These are phyloP conservation scores for Nothocercus nigrocapillus DNA, from an alignment of 2,113 vertebrate species.

Conservation along the genomic window DNA sequence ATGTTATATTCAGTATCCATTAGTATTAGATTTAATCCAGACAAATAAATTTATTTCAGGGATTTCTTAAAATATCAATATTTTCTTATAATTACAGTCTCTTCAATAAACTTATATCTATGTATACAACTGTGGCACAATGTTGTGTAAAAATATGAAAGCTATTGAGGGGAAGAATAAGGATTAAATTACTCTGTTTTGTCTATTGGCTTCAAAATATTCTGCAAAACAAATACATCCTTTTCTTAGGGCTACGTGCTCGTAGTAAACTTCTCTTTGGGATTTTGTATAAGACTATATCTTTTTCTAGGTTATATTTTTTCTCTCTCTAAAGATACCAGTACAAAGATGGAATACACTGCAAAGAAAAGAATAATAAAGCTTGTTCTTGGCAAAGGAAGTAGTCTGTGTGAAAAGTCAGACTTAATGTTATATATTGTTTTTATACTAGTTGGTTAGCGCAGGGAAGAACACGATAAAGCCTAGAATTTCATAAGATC, in stretches of 20 bases:
- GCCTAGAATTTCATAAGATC: slow-evolving; percentile 48
- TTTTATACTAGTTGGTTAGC: slow-evolving; percentile 62
- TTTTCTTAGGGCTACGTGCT: slow-evolving; percentile 68
- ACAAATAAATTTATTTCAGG: slow-evolving; percentile 77
- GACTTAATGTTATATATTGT: slow-evolving; percentile 31
- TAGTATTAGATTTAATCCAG: slow-evolving; percentile 70
- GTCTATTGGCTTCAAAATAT: slow-evolving; percentile 76
- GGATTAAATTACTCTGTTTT: slow-evolving; percentile 74
- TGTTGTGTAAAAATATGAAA: slow-evolving; percentile 78
- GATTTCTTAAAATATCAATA: slow-evolving; percentile 79
- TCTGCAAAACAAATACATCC: slow-evolving; percentile 66
- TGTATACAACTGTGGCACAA: slow-evolving; percentile 80
- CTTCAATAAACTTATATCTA: slow-evolving; percentile 80
- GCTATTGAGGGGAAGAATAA: slow-evolving; percentile 72
- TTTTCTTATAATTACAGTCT: slow-evolving; percentile 80
- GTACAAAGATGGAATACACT: slow-evolving; percentile 74
- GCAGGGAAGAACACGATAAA: slow-evolving; percentile 70
- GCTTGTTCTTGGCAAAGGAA: slow-evolving; percentile 58
- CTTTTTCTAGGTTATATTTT: slow-evolving; percentile 35
- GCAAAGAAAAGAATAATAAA: slow-evolving; percentile 72
- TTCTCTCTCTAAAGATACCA: slow-evolving; percentile 68
- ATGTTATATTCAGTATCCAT: slow-evolving; percentile 72
- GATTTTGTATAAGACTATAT: slow-evolving; percentile 70
- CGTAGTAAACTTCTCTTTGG: slow-evolving; percentile 75
- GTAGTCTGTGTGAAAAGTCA: slow-evolving; percentile 70